A percentile compares a stretch with the other conserved stretches of the same genome.
phyloP scores from a whole-genome alignment of 2,797 vertebrate genomes.

The Distichodus sexfasciatus region DNA sequence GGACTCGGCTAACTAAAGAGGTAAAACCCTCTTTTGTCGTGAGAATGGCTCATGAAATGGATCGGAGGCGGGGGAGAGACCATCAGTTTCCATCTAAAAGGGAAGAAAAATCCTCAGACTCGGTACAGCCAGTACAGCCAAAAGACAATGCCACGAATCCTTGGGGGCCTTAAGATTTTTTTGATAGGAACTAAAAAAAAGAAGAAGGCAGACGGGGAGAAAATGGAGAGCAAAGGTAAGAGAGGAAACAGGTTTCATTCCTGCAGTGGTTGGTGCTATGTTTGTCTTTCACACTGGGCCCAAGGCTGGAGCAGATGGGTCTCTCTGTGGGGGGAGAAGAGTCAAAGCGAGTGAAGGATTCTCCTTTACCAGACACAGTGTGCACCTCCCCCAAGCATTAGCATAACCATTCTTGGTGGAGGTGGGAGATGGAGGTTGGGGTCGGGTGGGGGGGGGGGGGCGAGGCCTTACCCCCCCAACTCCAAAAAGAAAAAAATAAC shows the following conservation, averaged over 20 bases:
- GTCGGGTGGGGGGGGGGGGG: slow-evolving; percentile 9
- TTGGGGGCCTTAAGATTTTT: slow-evolving; percentile 3
- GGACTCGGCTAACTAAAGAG: slow-evolving; percentile 40
- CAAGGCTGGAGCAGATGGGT: slow-evolving; percentile 50
- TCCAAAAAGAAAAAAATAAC: slow-evolving; percentile 1
- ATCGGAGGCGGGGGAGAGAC: slow-evolving; percentile 26
- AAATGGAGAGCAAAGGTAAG: slow-evolving; percentile 22
- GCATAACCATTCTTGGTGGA: slow-evolving; percentile 40
- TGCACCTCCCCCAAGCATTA: slow-evolving; percentile 39
- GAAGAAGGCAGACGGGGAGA: slow-evolving; percentile 12
- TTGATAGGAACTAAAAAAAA: slow-evolving; percentile 22
- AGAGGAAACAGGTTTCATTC: slow-evolving; percentile 48
- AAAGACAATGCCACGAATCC: slow-evolving; percentile 1
- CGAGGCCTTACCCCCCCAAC: slow-evolving; percentile 15
- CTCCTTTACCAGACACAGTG: slow-evolving; percentile 40
- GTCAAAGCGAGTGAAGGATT: slow-evolving; percentile 44
- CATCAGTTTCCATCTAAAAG: slow-evolving; percentile 40
- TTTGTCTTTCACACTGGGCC: slow-evolving; percentile 51
- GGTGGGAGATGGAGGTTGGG: slow-evolving; percentile 2
- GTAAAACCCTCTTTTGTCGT: slow-evolving; percentile 50
- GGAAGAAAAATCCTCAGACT: background rate
- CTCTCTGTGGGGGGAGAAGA: slow-evolving; percentile 38
- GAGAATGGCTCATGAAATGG: slow-evolving; percentile 30
- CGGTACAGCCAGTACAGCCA: slow-evolving; percentile 5
- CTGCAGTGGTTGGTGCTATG: slow-evolving; percentile 44